Evolutionary conservation across 1,140 invertebrate genomes (phyloP).

Genomic region (Leptopilina boulardi): DNA sequence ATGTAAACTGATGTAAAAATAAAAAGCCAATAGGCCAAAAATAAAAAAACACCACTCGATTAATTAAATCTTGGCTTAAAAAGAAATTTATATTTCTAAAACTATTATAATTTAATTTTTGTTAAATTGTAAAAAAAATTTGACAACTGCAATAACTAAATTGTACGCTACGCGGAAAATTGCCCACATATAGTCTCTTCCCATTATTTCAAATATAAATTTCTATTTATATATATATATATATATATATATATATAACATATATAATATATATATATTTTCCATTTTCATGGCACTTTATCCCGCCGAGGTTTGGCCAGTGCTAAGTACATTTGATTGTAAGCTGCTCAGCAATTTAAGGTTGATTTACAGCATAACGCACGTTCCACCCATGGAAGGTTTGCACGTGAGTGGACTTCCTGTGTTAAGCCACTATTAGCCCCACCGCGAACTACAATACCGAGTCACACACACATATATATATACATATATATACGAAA

Average conservation of each 20-base stretch:
- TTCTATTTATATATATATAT: neutral
- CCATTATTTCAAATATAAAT: too few relatives aligned
- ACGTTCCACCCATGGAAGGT: slow-evolving; percentile 53
- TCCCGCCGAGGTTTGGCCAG: slow-evolving; percentile 50
- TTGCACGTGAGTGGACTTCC: slow-evolving; percentile 70
- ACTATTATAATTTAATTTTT: too few relatives aligned
- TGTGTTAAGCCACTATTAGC: slow-evolving; percentile 64
- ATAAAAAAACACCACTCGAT: too few relatives aligned
- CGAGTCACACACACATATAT: slow-evolving; percentile 40
- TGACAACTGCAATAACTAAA: too few relatives aligned
- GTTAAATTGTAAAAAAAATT: too few relatives aligned
- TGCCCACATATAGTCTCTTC: too few relatives aligned
- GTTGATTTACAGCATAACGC: slow-evolving; percentile 71
- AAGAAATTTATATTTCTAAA: too few relatives aligned
- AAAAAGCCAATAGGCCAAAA: too few relatives aligned
- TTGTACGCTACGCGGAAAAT: too few relatives aligned
- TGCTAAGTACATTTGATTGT: slow-evolving; percentile 76
- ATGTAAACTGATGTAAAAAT: too few relatives aligned
- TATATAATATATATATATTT: too few relatives aligned
- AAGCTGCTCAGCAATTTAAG: slow-evolving; percentile 72
- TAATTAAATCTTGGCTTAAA: too few relatives aligned
- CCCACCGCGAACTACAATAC: slow-evolving; percentile 54
- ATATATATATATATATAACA: slow-evolving; percentile 50
- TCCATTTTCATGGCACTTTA: slow-evolving; percentile 70
- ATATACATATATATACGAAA: slow-evolving; percentile 10